These are phyloP conservation scores for Cyclophora punctaria DNA, from an alignment of 2,888 invertebrate species.

Conservation along the genomic window DNA sequence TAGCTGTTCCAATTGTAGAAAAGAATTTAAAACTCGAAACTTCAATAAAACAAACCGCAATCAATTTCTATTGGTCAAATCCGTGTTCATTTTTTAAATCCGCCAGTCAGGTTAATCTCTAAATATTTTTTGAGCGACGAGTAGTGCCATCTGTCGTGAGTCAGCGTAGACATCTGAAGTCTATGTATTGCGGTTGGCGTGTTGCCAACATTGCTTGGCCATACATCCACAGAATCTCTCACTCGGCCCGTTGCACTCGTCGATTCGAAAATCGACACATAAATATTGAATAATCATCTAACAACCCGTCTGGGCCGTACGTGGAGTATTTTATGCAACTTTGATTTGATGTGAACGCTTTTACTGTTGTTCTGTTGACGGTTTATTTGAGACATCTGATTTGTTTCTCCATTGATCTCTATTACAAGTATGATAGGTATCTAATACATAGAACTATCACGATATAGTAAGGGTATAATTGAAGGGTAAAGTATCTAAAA, in stretches of 20 bases:
- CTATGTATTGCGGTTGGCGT: slow-evolving; percentile 57
- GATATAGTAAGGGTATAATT: no score
- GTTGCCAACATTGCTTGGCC: slow-evolving; percentile 49
- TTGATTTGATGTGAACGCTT: slow-evolving; percentile 12
- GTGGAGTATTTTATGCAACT: slow-evolving; percentile 18
- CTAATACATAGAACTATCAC: no score
- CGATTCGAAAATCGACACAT: slow-evolving; percentile 53
- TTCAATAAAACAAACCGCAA: no score
- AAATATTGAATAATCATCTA: slow-evolving; percentile 42
- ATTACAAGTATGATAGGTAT: no score
- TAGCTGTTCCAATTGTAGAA: no score
- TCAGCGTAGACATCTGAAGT: slow-evolving; percentile 14
- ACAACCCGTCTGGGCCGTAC: slow-evolving; percentile 13
- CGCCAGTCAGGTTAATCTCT: no score
- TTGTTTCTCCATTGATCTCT: no score
- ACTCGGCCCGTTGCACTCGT: slow-evolving; percentile 38
- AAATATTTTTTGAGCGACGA: no score
- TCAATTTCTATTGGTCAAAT: no score
- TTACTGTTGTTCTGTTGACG: slow-evolving; percentile 4
- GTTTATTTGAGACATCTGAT: slow-evolving; percentile 1
- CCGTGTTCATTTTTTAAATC: no score
- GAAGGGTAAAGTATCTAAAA: no score
- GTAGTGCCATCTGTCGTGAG: slow-evolving; percentile 17
- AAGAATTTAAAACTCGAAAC: no score
- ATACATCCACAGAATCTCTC: slow-evolving; percentile 53